Evolutionary conservation across 2,888 invertebrate genomes (phyloP), one percentile per base, ranked within the genome.

Genomic region (Drosophila acutilabella): DNA sequence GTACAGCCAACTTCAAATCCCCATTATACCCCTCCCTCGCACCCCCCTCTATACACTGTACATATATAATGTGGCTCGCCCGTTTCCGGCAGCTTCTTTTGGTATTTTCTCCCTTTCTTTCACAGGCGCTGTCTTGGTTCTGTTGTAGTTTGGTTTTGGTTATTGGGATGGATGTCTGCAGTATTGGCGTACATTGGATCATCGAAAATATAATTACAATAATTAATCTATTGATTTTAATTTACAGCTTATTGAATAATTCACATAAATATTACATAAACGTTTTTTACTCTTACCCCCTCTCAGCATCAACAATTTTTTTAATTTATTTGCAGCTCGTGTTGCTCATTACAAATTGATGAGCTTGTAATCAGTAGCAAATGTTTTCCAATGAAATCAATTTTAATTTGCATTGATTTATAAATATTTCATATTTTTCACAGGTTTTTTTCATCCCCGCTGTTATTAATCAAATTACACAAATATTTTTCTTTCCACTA

Each of bases 91-190:
- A 64, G 64, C 60, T 45, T 41, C 60, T 16, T 51, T 50, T 45
- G 69, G 48, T 45, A 53, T 54, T 64, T 62, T 67, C 52, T 62
- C 51, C 53, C 61, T 60, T 60, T 50, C 45, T 56, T 44, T 75
- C 58, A 7, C 83, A 85, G 88, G 75, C 83, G 74, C 67, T 80
- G 71, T 50, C 62, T 54, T 44, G 60, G 69, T 51, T 71, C 80
- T 71, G 88, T 80, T 88, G 85, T 83, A 86, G 85, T 88, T 84
- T 81, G 81, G 84, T 80, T 80, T 78, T 69, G 86, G 66, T 51
- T 52, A 59, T 8, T 30, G 30, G 30, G 30, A 30, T 60, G 76
- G 68, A 75, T 30, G 20, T 20, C n/a, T 30, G 48, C 13, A 33
- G 56, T 45, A 56, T 18, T 44, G 50, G 58, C 62, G 73, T 58